phyloP scores from a whole-genome alignment of 2,113 vertebrate genomes.

The Parus major region DNA sequence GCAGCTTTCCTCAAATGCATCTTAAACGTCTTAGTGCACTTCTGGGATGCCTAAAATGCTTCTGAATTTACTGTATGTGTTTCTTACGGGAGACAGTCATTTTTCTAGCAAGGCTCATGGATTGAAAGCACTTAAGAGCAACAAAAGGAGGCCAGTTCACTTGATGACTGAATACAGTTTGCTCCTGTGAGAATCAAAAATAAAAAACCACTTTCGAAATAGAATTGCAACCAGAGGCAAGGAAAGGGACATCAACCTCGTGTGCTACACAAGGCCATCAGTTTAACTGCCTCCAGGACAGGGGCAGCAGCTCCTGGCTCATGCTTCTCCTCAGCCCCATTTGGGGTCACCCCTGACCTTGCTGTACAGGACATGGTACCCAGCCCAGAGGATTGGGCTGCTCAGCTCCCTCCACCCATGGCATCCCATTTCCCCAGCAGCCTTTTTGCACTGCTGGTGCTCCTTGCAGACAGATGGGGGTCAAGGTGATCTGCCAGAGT shows the following conservation, averaged over 20 bases:
- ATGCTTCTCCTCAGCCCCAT: not conserved
- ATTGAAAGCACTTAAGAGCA: constrained; percentile 4
- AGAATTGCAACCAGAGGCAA: not conserved
- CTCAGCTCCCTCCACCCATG: not conserved
- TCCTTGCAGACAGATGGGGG: not conserved
- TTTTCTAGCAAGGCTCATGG: not conserved
- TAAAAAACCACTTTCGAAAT: not conserved
- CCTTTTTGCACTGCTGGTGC: not conserved
- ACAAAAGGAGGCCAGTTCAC: not conserved
- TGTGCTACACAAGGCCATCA: fast-evolving
- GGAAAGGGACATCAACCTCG: not conserved
- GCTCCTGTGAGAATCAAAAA: not conserved
- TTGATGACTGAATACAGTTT: not conserved
- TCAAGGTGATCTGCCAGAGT: not conserved
- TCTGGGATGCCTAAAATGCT: not conserved
- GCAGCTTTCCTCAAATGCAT: not conserved
- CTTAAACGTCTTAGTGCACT: not conserved
- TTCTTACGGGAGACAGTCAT: not conserved
- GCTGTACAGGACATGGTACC: not conserved
- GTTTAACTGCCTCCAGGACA: not conserved
- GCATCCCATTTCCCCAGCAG: not conserved
- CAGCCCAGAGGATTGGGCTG: not conserved
- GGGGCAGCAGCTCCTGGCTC: not conserved
- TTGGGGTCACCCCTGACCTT: not conserved
- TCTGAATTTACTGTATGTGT: not conserved